Percentiles rank a stretch among this genome's conserved stretches.
Conservation (phyloP, 2,113 vertebrate genomes). For the Thamnaconus septentrionalis region DNA sequence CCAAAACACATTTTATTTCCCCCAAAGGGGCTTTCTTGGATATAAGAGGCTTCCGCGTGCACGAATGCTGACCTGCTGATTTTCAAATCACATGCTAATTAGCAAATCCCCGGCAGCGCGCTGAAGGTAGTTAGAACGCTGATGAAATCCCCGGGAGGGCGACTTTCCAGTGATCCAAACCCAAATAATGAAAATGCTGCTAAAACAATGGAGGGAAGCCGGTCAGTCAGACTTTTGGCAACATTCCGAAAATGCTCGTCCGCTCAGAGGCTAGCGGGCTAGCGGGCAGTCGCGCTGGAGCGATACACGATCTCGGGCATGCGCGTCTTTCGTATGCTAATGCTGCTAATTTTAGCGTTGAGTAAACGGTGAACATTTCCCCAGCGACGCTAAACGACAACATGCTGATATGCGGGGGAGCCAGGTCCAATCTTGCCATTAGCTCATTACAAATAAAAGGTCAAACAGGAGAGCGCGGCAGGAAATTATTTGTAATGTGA, state of each 20-base stretch:
- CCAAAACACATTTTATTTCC: not conserved
- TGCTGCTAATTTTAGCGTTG: conserved; percentile 1
- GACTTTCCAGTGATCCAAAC: conserved; percentile 8
- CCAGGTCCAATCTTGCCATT: conserved; percentile 8
- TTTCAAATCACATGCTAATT: conserved; percentile 9
- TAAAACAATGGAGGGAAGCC: too few relatives aligned
- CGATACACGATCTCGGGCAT: not conserved
- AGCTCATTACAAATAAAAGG: conserved; percentile 28
- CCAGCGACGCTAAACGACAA: conserved; percentile 12
- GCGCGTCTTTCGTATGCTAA: not conserved
- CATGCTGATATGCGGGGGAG: conserved; percentile 1
- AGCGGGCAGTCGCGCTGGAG: not conserved
- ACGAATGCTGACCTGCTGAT: conserved; percentile 10
- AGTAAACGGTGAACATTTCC: conserved; percentile 5
- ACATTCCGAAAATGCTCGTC: too few relatives aligned
- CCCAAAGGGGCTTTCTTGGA: not conserved
- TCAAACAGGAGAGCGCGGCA: conserved; percentile 21
- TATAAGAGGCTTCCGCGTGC: not conserved
- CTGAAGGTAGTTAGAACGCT: not conserved
- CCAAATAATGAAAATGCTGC: not conserved
- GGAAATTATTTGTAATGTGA: conserved; percentile 36
- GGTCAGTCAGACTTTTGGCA: too few relatives aligned
- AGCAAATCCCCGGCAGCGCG: not conserved
- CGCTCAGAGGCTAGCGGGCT: not conserved
- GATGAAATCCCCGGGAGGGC: not conserved